These are phyloP conservation scores for Leptopilina boulardi DNA, from an alignment of 1,140 invertebrate species.

Conservation along the genomic window DNA sequence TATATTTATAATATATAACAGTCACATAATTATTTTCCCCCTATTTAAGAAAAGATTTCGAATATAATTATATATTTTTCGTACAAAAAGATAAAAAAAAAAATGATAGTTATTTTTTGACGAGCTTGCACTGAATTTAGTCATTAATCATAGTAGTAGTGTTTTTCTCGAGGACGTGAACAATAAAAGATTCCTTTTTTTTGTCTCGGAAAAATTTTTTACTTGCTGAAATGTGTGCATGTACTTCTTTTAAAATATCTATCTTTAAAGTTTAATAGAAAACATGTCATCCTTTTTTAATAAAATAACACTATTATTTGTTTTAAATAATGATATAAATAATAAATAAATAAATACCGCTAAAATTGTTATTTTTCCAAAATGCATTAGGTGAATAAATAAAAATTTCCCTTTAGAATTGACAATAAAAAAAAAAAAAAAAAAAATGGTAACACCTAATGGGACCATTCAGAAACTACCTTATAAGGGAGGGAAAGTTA, in stretches of 20 bases:
- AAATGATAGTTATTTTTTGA: background rate
- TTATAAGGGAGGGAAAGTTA: too few species aligned
- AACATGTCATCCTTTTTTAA: background rate
- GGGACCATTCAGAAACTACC: too few species aligned
- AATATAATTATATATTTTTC: background rate
- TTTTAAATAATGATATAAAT: too few species aligned
- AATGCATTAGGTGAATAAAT: too few species aligned
- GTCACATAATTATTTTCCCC: too few species aligned
- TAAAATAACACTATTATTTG: too few species aligned
- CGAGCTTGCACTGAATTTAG: background rate
- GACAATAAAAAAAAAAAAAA: too few species aligned
- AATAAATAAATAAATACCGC: too few species aligned
- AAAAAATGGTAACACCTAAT: too few species aligned
- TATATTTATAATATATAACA: too few species aligned
- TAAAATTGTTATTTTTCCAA: too few species aligned
- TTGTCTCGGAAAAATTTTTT: conserved; percentile 2
- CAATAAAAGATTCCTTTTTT: background rate
- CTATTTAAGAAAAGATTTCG: background rate
- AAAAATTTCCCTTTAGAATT: too few species aligned
- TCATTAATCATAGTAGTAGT: background rate
- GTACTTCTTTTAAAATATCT: background rate
- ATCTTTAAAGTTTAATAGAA: background rate
- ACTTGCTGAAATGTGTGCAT: background rate
- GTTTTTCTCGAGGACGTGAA: conserved; percentile 11
- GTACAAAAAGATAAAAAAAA: background rate